Percentiles rank a stretch among this genome's conserved stretches.
These are phyloP conservation scores for Megamerina dolium DNA, from an alignment of 2,888 invertebrate species.

Conservation along the genomic window DNA sequence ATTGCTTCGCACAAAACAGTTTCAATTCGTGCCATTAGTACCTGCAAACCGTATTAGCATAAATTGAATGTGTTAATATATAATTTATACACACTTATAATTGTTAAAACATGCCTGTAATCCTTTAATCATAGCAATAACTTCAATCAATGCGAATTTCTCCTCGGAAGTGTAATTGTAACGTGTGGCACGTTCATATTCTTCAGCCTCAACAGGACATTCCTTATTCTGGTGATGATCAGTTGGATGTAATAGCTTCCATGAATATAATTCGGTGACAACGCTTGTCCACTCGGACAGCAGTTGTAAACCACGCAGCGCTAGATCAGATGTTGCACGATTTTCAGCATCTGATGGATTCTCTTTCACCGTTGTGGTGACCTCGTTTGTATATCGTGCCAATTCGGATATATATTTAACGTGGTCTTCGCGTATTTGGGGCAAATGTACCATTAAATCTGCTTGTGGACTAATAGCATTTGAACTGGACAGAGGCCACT, in stretches of 20 bases:
- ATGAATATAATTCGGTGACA: constrained; percentile 92
- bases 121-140: constrained; percentile 98
- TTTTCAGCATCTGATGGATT: constrained; percentile 89
- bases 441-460: constrained; percentile 90
- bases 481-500: constrained; percentile 86
- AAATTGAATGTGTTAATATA: neutral
- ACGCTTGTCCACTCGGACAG: constrained; percentile 96
- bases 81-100: neutral
- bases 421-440: constrained; percentile 92
- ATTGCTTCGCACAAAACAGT: constrained; percentile 91
- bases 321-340: constrained; percentile 82
- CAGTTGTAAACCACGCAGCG: constrained; percentile 85
- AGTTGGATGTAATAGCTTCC: constrained; percentile 97
- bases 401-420: constrained; percentile 95
- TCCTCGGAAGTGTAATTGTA: constrained; percentile 97
- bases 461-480: constrained; percentile 81
- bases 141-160: constrained; percentile 95
- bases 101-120: constrained; percentile 57
- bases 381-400: constrained; percentile 82
- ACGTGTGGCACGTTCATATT: constrained; percentile 94
- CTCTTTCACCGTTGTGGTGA: constrained; percentile 84
- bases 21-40: constrained; percentile 94
- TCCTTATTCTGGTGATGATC: constrained; percentile 93
- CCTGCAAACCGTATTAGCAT: constrained; percentile 58
- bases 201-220: constrained; percentile 94